A percentile compares a stretch with the other conserved stretches of the same genome.
Conservation (phyloP, 2,113 vertebrate species). For the Phyllopteryx taeniolatus region DNA sequence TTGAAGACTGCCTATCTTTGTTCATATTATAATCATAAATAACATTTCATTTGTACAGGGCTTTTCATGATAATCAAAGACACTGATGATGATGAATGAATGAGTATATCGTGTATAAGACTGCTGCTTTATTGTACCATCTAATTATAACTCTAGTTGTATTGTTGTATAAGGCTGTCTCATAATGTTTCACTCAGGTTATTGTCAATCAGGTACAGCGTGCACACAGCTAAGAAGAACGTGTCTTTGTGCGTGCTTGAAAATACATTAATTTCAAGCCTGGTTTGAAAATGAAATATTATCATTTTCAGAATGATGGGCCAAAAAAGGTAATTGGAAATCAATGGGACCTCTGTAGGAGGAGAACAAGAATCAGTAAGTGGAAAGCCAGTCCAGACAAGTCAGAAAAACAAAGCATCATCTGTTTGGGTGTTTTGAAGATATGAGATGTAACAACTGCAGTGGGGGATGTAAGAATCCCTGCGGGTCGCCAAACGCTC, state of each 20-base stretch:
- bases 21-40: no score
- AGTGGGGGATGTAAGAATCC: conserved; percentile 44
- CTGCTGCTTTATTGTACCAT: not conserved
- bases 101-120: no score
- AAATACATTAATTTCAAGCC: conserved; percentile 39
- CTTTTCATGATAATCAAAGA: no score
- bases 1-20: no score
- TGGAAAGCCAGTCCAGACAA: conserved; percentile 22
- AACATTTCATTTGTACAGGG: no score
- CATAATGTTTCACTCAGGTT: conserved; percentile 41
- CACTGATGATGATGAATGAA: no score
- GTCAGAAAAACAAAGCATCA: conserved; percentile 46
- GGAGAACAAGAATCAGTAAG: not conserved
- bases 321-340: not conserved
- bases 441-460: conserved; percentile 41
- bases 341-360: not conserved
- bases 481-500: conserved; percentile 16
- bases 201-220: conserved; percentile 40
- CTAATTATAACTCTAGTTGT: conserved; percentile 8
- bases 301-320: conserved; percentile 1
- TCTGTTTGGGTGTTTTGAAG: conserved; percentile 40
- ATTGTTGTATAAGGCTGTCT: conserved; percentile 26
- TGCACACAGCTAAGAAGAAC: conserved; percentile 22
- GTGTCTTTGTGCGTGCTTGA: conserved; percentile 22
- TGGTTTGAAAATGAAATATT: conserved; percentile 12